Evolutionary conservation across 2,888 invertebrate genomes (phyloP), one percentile per base, ranked within the genome.

Genomic region (Lepidocyrtoides sp.): DNA sequence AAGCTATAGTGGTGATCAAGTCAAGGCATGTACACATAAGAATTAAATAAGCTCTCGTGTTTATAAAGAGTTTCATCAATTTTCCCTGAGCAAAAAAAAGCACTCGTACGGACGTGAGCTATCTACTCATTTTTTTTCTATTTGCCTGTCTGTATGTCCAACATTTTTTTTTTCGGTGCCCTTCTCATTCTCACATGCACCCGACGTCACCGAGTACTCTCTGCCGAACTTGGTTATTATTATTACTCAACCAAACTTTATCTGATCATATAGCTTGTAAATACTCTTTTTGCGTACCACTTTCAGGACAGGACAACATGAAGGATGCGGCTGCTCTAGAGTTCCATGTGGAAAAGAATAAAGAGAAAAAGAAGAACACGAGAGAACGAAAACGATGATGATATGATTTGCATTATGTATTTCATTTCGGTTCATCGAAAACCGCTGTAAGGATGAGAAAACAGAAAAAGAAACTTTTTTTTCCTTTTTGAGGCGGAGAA

Each of bases 321-420:
- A 69, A 17, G 41, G 44, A 10, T 44, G 17, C n/a, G 63, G 63
- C n/a, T n/a, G n/a, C n/a, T n/a, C n/a, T n/a, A n/a, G n/a, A n/a
- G n/a, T n/a, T n/a, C n/a, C n/a, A n/a, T n/a, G n/a, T n/a, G n/a
- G 36, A 8, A 41, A 7, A 69, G 26, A 41, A 41, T 8, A 41
- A 8, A 69, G 69, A 69, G 41, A 69, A 17, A 69, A 26, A 36
- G 41, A 8, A n/a, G 60, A 69, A 3, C 17, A 41, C 17, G n/a
- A 8, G 17, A 36, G 41, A 8, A 7, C 10, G 63, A 44, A 8
- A 23, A 44, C n/a, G 14, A 5, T 29, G 20, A 23, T 14, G n/a
- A 36, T 69, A 72, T 72, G 41, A 72, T 72, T 72, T 72, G 72
- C 72, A 72, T 72, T 72, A 72, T 72, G 23, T 41, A 72, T 72